These are phyloP conservation scores for Leptopilina syphax DNA, from an alignment of 2,888 invertebrate species.

Conservation along the genomic window DNA sequence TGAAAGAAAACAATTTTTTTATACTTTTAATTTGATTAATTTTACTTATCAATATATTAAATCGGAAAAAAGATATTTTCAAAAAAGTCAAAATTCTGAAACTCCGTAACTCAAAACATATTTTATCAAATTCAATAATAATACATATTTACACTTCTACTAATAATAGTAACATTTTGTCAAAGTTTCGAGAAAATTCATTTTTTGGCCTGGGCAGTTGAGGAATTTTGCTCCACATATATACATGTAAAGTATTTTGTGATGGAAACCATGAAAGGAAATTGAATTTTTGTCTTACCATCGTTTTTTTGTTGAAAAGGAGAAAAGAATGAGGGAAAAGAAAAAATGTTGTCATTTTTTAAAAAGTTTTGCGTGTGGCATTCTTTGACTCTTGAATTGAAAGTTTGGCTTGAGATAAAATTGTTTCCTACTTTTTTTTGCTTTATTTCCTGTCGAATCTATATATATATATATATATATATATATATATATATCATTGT, in stretches of 20 bases:
- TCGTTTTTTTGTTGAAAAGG: not conserved
- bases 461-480: not conserved
- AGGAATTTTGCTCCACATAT: not conserved
- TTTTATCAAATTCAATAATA: too few species aligned
- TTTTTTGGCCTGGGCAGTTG: too few species aligned
- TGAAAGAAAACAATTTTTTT: too few species aligned
- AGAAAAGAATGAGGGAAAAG: not conserved
- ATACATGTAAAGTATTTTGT: not conserved
- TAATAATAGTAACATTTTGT: too few species aligned
- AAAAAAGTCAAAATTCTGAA: too few species aligned
- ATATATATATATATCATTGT: not conserved
- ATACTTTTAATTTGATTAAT: too few species aligned
- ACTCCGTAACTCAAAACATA: too few species aligned
- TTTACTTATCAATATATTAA: too few species aligned
- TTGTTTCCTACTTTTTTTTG: slow-evolving; percentile 1
- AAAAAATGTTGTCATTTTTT: not conserved
- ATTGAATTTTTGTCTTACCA: slow-evolving; percentile 1
- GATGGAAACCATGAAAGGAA: not conserved
- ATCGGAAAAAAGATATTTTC: too few species aligned
- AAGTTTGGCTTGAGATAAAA: not conserved
- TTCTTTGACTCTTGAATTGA: not conserved
- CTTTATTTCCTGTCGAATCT: not conserved
- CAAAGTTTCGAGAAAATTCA: too few species aligned
- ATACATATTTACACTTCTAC: too few species aligned
- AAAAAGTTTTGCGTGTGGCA: not conserved